Percentiles rank a stretch among this genome's conserved stretches.
Evolutionary conservation across 1,140 invertebrate species (phyloP).

Genomic region (Anastrepha ludens): DNA sequence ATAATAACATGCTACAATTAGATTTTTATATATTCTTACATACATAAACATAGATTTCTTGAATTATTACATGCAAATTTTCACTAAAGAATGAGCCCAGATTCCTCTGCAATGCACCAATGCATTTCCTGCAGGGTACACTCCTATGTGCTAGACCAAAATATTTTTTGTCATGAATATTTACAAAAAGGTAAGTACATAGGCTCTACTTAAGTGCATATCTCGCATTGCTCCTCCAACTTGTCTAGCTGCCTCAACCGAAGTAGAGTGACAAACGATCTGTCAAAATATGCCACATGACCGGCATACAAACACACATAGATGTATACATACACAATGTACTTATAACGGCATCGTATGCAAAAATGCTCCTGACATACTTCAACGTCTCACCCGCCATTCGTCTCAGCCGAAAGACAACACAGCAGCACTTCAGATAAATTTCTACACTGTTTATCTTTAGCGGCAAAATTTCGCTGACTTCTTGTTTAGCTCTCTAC

Average conservation of each 20-base stretch:
- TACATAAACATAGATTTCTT: too few species aligned
- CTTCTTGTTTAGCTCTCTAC: not conserved
- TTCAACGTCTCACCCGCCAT: not conserved
- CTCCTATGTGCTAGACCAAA: not conserved
- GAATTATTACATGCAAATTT: too few species aligned
- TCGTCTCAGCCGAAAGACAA: not conserved
- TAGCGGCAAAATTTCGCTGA: not conserved
- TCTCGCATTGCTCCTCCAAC: not conserved
- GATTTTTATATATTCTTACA: too few species aligned
- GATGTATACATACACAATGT: not conserved
- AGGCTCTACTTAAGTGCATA: not conserved
- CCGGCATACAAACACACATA: not conserved
- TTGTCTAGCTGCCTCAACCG: not conserved
- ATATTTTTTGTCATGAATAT: slow-evolving; percentile 1
- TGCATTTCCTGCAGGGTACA: not conserved
- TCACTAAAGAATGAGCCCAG: too few species aligned
- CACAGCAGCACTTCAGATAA: not conserved
- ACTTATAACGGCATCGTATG: not conserved
- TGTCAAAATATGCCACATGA: slow-evolving; percentile 34
- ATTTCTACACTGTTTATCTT: slow-evolving; percentile 1
- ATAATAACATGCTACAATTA: too few species aligned
- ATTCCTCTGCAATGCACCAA: too few species aligned
- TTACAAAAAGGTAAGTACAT: slow-evolving; percentile 36
- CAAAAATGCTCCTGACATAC: slow-evolving; percentile 23
- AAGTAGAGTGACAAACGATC: slow-evolving; percentile 18